Evolutionary conservation across 2,797 vertebrate species (phyloP), one percentile per base, ranked within the genome.

Genomic region (Ctenochaetus hawaiiensis): DNA sequence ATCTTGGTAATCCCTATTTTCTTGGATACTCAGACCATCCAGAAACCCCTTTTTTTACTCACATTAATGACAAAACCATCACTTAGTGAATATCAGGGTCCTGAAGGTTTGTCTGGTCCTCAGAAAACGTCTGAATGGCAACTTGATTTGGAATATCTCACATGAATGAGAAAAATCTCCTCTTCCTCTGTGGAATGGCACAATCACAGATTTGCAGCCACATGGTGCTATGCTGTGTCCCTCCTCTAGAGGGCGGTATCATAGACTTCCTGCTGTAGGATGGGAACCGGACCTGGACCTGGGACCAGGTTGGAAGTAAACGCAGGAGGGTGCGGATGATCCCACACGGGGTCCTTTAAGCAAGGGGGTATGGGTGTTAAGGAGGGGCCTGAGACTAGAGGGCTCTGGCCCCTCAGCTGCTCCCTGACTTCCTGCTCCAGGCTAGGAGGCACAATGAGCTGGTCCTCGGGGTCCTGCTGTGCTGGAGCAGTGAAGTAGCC

Each of bases 401-500:
- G 67, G 77, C 69, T 91, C 76, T 95, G 96, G 68, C 95, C 95
- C 89, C 95, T 96, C 34, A 99, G 94, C 91, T 99, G 98, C 81
- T 98, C 97, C 83, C 96, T 95, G 49, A 98, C 97, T 68, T 99
- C 97, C 74, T 99, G 96, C 88, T 99, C 97, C 80, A 99, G 94
- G 91, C 96, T 94, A 7, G 96, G 96, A 48, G 98, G 98, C 51
- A 99, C 95, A 73, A 99, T 95, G 89, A 99, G 94, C 76, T 97
- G 97, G 91, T 99, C 98, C 85, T 99, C 98, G 0, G 98, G 97
- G 85, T 99, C 98, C 89, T 96, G 93, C 90, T 99, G 98, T 51
- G 97, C 96, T 0, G 98, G 97, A 69, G 98, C 98, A 34, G 96
- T 97, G 89, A 99, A 99, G 91, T 99, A 99, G 62, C 98, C 98